Percentiles rank a stretch among this genome's conserved stretches.
These are phyloP conservation scores for Plebejus melissa DNA, from an alignment of 2,888 invertebrate genomes.

Conservation along the genomic window DNA sequence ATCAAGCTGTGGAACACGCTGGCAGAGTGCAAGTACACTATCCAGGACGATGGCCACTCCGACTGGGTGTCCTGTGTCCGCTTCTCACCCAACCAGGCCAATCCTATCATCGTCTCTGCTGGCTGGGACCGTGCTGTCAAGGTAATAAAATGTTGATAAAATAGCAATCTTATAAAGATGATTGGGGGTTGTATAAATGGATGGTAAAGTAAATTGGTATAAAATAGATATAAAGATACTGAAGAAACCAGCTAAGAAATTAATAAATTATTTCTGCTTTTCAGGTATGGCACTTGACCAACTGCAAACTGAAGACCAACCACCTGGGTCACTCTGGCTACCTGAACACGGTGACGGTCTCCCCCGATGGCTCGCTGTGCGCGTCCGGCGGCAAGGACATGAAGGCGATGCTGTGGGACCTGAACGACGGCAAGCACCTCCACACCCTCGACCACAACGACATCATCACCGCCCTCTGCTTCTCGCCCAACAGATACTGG, in stretches of 20 bases:
- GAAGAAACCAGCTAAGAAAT: not conserved
- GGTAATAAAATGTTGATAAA: not conserved
- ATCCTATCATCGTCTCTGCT: slow-evolving; percentile 25
- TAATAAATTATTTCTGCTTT: slow-evolving; percentile 20
- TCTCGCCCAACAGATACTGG: slow-evolving; percentile 99
- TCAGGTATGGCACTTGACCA: slow-evolving; percentile 98
- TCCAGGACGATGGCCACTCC: slow-evolving; percentile 84
- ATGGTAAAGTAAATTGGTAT: too few relatives aligned
- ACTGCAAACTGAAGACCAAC: slow-evolving; percentile 99
- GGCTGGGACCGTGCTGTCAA: slow-evolving; percentile 28
- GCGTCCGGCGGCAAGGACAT: slow-evolving; percentile 99
- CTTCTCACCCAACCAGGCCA: slow-evolving; percentile 23
- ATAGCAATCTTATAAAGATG: too few relatives aligned
- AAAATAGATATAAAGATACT: too few relatives aligned
- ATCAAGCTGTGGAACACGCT: slow-evolving; percentile 99
- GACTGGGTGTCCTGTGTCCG: slow-evolving; percentile 27
- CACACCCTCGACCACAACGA: slow-evolving; percentile 99
- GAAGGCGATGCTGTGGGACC: slow-evolving; percentile 99
- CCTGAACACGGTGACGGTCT: slow-evolving; percentile 98
- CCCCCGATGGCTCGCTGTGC: slow-evolving; percentile 99
- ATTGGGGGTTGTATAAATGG: too few relatives aligned
- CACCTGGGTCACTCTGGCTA: slow-evolving; percentile 98
- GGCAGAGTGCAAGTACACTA: slow-evolving; percentile 99
- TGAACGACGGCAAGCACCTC: slow-evolving; percentile 99
- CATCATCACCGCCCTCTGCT: slow-evolving; percentile 98